Conservation (phyloP, 64 coral and sea anemone genomes). For the Pocillopora verrucosa region DNA sequence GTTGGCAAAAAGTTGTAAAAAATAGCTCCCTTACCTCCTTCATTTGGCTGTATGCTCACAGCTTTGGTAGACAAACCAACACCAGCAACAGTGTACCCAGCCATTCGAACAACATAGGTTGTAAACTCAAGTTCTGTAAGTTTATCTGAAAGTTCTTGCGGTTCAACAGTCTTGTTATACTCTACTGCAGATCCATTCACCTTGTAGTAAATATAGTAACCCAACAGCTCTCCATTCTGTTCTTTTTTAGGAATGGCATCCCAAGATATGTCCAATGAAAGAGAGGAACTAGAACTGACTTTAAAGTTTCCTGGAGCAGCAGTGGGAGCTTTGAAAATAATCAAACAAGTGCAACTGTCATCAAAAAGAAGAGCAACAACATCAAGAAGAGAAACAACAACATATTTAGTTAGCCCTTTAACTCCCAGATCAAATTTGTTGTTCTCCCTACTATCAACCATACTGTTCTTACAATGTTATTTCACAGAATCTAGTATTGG, state of each 20-base stretch:
- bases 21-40: neutral
- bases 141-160: neutral
- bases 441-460: no score
- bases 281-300: slow-evolving; percentile 9
- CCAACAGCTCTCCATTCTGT: slow-evolving; percentile 10
- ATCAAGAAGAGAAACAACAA: no score
- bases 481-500: no score
- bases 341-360: neutral
- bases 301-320: slow-evolving; percentile 49
- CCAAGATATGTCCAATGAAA: slow-evolving; percentile 31
- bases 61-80: neutral
- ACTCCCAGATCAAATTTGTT: no score
- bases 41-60: neutral
- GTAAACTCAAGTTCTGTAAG: neutral
- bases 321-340: slow-evolving; percentile 19
- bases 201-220: slow-evolving; percentile 8
- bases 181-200: neutral
- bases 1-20: neutral
- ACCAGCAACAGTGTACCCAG: neutral
- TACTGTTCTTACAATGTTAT: no score
- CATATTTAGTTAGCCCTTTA: no score
- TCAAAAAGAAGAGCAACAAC: no score
- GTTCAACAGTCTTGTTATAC: neutral
- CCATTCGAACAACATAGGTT: neutral
- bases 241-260: neutral